Percentiles rank a stretch among this genome's conserved stretches.
These are phyloP conservation scores for Nymphicus hollandicus DNA, from an alignment of 2,113 vertebrate species.

Conservation along the genomic window DNA sequence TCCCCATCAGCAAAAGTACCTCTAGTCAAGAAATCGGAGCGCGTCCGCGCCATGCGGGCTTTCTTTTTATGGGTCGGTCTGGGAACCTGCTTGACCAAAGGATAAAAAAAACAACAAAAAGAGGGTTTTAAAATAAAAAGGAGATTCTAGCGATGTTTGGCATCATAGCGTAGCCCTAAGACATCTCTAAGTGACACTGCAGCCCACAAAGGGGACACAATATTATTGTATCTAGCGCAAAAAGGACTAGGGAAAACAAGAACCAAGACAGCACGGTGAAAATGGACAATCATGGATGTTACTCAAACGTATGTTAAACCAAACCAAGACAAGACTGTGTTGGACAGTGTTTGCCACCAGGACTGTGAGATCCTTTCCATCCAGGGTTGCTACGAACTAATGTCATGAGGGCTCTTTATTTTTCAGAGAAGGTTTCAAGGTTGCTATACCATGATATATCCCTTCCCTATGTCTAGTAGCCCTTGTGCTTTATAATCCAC, in stretches of 20 bases:
- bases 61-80: slow-evolving; percentile 95
- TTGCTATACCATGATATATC: background rate
- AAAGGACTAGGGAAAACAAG: background rate
- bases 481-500: background rate
- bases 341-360: slow-evolving; percentile 26
- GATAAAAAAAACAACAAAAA: slow-evolving; percentile 78
- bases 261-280: background rate
- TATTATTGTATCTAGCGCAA: background rate
- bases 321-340: slow-evolving; percentile 14
- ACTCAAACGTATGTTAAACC: background rate
- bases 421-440: background rate
- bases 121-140: slow-evolving; percentile 53
- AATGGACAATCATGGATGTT: background rate
- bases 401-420: background rate
- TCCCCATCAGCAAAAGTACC: slow-evolving; percentile 85
- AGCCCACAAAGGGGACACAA: background rate
- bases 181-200: slow-evolving; percentile 3
- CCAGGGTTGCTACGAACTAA: background rate
- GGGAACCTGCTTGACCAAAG: slow-evolving; percentile 84
- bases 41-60: slow-evolving; percentile 98
- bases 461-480: background rate
- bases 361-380: background rate
- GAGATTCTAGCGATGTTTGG: slow-evolving; percentile 43
- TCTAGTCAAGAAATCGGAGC: slow-evolving; percentile 99
- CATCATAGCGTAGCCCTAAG: background rate